Percentiles rank a stretch among this genome's conserved stretches.
phyloP scores from a whole-genome alignment of 2,888 invertebrate species.

The Phaonia tiefii region DNA sequence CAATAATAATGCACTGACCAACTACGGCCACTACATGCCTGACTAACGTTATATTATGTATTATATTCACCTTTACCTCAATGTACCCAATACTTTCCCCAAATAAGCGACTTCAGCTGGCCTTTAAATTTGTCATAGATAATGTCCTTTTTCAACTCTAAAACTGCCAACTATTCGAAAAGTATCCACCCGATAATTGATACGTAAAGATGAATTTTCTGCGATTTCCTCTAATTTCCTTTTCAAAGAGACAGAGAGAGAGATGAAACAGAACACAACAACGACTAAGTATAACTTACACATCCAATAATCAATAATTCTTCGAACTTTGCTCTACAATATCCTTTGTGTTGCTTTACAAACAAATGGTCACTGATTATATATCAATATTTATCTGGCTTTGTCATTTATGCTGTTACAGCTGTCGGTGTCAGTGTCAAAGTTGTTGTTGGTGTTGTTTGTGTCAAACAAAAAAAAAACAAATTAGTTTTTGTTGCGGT shows the following conservation, averaged over 20 bases:
- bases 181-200: too few species aligned
- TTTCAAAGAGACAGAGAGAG: too few species aligned
- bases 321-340: too few species aligned
- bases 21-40: too few species aligned
- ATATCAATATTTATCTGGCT: conserved; percentile 5
- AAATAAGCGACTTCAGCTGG: too few species aligned
- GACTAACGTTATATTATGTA: too few species aligned
- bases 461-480: neutral
- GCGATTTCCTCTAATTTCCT: neutral
- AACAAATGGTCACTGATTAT: conserved; percentile 14
- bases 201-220: neutral
- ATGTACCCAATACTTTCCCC: too few species aligned
- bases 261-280: neutral
- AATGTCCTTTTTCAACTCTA: too few species aligned
- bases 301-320: conserved; percentile 8
- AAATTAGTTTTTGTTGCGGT: neutral
- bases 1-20: too few species aligned
- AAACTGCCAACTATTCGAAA: too few species aligned
- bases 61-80: too few species aligned
- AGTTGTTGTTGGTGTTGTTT: neutral
- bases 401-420: neutral
- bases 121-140: too few species aligned
- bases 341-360: neutral
- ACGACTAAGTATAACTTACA: neutral
- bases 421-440: neutral